Evolutionary conservation across 2,113 vertebrate genomes (phyloP), one percentile per base, ranked within the genome.

Genomic region (Pelusios castaneus): DNA sequence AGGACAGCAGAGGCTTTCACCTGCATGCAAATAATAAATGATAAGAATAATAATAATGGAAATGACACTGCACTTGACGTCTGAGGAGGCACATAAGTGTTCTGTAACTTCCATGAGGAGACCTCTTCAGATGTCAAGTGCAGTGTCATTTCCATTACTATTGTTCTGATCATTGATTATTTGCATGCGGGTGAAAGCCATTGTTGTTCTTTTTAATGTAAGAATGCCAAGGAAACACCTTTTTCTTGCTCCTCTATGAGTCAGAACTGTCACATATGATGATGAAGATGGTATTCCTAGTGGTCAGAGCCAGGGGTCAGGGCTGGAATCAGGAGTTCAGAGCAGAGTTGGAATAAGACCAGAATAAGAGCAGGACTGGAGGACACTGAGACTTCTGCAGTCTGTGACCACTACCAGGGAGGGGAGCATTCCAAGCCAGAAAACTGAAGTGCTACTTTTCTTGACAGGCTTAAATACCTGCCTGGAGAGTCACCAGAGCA

Each of bases 141-240:
- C n/a, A 10, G 63, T 67, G 63, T 4, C n/a, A 21, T 16, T 67
- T 67, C 63, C 63, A 67, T 67, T 67, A n/a, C 17, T 63, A 63
- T 67, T 21, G 19, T 67, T 67, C 17, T 38, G 34, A 34, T 54
- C n/a, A 95, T 94, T 93, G 94, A 90, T 89, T 90, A 91, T 77
- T 88, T 73, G 24, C 75, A 77, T 91, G 63, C 38, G 22, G 51
- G 54, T 43, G 54, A 90, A 90, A 95, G 49, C 80, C 25, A 90
- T 88, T 95, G 82, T 87, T 67, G 63, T n/a, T 16, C 63, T 67
- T 67, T 21, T 8, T 34, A 67, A 38, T 67, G 4, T 67, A n/a
- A 67, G n/a, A 67, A 67, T 67, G 19, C 34, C 34, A 21, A 34
- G n/a, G 19, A 67, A 67, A 67, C 16, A 4, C 34, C 60, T 38